Conservation (phyloP, 2,113 vertebrate genomes). For the Bagarius yarrelli region DNA sequence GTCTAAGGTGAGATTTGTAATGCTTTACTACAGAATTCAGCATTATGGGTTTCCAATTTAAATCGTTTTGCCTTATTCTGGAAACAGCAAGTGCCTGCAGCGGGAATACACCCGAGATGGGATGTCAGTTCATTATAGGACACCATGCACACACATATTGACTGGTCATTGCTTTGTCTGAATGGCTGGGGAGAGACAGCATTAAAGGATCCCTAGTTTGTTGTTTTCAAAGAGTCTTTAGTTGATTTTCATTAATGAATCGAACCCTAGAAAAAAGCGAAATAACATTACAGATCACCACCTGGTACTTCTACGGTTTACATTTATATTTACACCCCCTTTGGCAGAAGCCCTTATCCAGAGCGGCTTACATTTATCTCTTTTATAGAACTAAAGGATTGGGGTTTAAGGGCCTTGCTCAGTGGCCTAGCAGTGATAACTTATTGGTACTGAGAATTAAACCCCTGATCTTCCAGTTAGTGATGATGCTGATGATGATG, state of each 20-base stretch:
- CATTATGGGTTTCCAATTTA: neutral
- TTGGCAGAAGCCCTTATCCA: no score
- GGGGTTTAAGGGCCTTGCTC: no score
- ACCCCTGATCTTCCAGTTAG: no score
- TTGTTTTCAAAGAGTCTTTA: neutral
- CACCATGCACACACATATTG: no score
- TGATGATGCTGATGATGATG: neutral
- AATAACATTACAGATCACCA: neutral
- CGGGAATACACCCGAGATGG: no score
- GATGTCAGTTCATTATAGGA: no score
- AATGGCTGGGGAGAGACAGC: neutral
- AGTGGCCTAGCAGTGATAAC: no score
- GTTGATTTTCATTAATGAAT: neutral
- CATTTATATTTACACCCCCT: no score
- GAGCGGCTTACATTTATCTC: no score
- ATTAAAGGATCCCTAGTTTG: neutral
- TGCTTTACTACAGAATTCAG: neutral
- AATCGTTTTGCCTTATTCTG: neutral
- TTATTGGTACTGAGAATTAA: no score
- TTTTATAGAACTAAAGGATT: no score
- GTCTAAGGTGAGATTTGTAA: neutral
- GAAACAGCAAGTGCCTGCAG: no score
- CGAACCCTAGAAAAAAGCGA: neutral
- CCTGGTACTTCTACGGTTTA: neutral
- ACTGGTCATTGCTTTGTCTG: neutral